Conservation (phyloP, 1,140 invertebrate species). For the Magallana angulata region DNA sequence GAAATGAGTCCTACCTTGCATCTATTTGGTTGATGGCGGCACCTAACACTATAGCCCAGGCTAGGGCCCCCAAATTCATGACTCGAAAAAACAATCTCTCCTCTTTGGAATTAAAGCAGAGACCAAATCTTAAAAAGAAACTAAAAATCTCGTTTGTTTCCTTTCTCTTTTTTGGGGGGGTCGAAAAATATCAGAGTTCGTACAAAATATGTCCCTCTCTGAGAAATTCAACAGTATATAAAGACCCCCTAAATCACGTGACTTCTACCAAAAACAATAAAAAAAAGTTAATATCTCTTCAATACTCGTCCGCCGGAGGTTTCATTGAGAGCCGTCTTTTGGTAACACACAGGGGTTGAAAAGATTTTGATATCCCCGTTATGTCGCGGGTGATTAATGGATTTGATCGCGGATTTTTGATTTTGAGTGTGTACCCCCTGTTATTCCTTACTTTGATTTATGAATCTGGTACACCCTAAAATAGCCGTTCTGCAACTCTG, state of each 20-base stretch:
- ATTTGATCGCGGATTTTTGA: background rate
- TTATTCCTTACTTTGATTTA: background rate
- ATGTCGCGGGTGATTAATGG: background rate
- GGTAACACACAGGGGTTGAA: slow-evolving; percentile 18
- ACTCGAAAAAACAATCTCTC: background rate
- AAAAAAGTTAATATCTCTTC: background rate
- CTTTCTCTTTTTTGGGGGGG: no score
- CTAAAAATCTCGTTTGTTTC: background rate
- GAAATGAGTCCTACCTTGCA: background rate
- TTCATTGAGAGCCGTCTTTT: slow-evolving; percentile 13
- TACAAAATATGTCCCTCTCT: background rate
- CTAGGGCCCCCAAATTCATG: slow-evolving; percentile 25
- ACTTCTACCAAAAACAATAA: background rate
- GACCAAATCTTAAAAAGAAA: background rate
- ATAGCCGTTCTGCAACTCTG: background rate
- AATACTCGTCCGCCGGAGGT: background rate
- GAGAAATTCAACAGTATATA: background rate
- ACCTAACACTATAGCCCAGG: background rate
- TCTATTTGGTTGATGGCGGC: background rate
- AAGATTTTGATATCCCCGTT: slow-evolving; percentile 19
- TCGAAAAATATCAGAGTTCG: slow-evolving; percentile 18
- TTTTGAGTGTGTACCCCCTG: background rate
- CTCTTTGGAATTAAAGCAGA: background rate
- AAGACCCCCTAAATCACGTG: slow-evolving; percentile 2
- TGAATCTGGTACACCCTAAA: slow-evolving; percentile 1